Percentiles rank a stretch among this genome's conserved stretches.
These are phyloP conservation scores for Drosophila paucipuncta DNA, from an alignment of 2,888 invertebrate species.

Conservation along the genomic window DNA sequence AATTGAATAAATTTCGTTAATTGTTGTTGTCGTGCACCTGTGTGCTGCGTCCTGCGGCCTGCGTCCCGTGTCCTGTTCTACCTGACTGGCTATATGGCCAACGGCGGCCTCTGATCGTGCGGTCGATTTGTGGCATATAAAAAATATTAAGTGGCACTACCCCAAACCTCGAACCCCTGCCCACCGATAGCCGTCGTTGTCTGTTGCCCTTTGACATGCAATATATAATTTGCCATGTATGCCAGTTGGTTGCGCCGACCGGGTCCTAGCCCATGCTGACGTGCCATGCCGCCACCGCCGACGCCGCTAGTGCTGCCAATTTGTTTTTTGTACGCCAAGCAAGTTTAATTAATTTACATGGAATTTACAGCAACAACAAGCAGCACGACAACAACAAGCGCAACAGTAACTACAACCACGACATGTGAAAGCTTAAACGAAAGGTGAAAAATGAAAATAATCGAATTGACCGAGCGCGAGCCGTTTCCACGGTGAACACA, in stretches of 20 bases:
- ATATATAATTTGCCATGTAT: constrained; percentile 77
- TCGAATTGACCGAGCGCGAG: constrained; percentile 74
- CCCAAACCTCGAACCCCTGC: not conserved
- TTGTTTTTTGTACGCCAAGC: constrained; percentile 76
- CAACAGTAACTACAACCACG: constrained; percentile 59
- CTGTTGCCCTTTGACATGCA: constrained; percentile 81
- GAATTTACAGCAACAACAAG: constrained; percentile 73
- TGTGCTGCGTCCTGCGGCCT: constrained; percentile 32
- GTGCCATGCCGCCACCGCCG: constrained; percentile 44
- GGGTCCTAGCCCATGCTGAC: constrained; percentile 50
- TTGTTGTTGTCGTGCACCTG: constrained; percentile 76
- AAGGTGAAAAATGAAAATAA: constrained; percentile 80
- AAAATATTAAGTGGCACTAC: constrained; percentile 79
- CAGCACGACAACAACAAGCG: constrained; percentile 23
- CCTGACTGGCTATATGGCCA: constrained; percentile 49
- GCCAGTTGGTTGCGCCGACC: constrained; percentile 45
- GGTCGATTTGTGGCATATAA: constrained; percentile 80
- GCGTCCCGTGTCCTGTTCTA: constrained; percentile 14
- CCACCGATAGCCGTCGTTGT: constrained; percentile 29
- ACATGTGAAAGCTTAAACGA: constrained; percentile 79
- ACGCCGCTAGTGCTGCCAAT: constrained; percentile 68
- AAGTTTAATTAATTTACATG: constrained; percentile 81
- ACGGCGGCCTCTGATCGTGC: constrained; percentile 72
- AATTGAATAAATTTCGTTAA: constrained; percentile 81
- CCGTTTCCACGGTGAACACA: constrained; percentile 35